phyloP scores from a whole-genome alignment of 2,113 vertebrate genomes.

The Tympanuchus pallidicinctus region DNA sequence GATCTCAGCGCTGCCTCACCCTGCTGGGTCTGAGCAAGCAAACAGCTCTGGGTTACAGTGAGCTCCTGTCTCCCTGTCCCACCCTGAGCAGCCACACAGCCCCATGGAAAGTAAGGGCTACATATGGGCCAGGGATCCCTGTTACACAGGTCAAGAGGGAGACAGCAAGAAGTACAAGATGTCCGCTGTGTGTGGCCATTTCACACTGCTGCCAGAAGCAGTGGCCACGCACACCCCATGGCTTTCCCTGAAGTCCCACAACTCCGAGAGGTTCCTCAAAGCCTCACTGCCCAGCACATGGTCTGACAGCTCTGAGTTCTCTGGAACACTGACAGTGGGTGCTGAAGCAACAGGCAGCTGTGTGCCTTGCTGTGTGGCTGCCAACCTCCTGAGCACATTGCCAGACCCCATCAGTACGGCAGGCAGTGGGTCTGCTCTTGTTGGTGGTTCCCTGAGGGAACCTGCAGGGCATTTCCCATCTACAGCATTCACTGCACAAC shows the following conservation, averaged over 20 bases:
- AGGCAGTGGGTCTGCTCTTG: background rate
- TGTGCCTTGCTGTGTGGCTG: background rate
- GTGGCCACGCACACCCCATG: too few species aligned
- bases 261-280: background rate
- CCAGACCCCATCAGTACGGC: background rate
- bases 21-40: background rate
- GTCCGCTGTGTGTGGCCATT: background rate
- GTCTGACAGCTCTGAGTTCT: background rate
- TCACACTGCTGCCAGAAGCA: background rate
- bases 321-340: background rate
- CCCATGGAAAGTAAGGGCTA: background rate
- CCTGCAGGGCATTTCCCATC: slow-evolving; percentile 20
- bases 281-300: too few species aligned
- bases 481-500: background rate
- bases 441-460: background rate
- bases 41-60: background rate
- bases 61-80: background rate
- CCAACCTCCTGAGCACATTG: background rate
- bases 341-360: background rate
- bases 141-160: background rate
- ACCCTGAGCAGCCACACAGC: background rate
- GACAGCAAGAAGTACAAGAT: background rate
- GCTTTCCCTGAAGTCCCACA: too few species aligned
- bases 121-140: background rate
- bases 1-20: background rate